Conservation (phyloP, 2,113 vertebrate genomes). For the Panthera tigris region DNA sequence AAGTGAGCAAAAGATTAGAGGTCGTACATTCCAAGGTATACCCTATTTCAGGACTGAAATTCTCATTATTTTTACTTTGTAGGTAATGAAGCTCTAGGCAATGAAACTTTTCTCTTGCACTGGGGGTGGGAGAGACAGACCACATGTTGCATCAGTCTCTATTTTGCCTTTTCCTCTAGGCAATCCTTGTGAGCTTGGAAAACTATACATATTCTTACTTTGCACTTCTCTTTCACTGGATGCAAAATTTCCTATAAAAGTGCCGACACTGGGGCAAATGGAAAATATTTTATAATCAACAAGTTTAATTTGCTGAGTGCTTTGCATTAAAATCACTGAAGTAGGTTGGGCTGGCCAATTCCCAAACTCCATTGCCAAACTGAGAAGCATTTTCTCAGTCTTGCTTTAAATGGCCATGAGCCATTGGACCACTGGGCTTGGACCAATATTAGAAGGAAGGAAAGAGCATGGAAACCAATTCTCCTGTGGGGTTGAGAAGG, state of each 20-base stretch:
- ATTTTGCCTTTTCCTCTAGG: background rate
- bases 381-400: slow-evolving; percentile 47
- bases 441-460: slow-evolving; percentile 10
- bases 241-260: slow-evolving; percentile 57
- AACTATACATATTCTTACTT: background rate
- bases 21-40: background rate
- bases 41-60: background rate
- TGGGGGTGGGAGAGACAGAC: background rate
- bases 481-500: background rate
- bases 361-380: slow-evolving; percentile 61
- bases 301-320: slow-evolving; percentile 73
- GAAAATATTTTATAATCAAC: slow-evolving; percentile 71
- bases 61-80: background rate
- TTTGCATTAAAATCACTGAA: slow-evolving; percentile 59
- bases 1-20: background rate
- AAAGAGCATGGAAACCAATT: background rate
- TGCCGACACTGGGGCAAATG: slow-evolving; percentile 54
- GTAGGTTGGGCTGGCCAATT: slow-evolving; percentile 56
- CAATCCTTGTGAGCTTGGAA: slow-evolving; percentile 13
- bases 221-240: slow-evolving; percentile 50
- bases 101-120: background rate
- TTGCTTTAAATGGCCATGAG: slow-evolving; percentile 42
- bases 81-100: background rate
- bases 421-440: slow-evolving; percentile 34
- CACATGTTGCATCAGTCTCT: background rate